These are phyloP conservation scores for Cephus spinipes DNA, from an alignment of 2,888 invertebrate genomes.

Conservation along the genomic window DNA sequence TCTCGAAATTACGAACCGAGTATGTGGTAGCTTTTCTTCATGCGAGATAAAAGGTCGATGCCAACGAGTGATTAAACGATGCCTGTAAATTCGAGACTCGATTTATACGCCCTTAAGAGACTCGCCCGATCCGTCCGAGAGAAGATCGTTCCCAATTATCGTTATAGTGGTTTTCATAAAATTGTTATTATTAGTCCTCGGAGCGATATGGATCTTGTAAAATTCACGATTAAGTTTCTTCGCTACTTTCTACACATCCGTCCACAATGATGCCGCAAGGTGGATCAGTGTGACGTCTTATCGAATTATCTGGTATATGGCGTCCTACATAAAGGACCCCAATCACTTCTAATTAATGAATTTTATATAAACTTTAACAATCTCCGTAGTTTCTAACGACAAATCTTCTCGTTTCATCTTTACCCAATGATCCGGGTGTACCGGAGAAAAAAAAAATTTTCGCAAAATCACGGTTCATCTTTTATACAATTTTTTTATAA, in stretches of 20 bases:
- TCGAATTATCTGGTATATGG: not conserved
- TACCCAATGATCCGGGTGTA: not conserved
- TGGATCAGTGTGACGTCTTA: not conserved
- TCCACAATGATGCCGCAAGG: slow-evolving; percentile 4
- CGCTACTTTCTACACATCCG: slow-evolving; percentile 43
- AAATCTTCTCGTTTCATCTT: not conserved
- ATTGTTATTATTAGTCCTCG: slow-evolving; percentile 47
- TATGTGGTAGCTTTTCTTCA: not conserved
- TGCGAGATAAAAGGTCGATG: not conserved
- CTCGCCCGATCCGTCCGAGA: slow-evolving; percentile 21
- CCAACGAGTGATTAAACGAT: not conserved
- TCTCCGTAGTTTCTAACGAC: not conserved
- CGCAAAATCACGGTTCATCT: not conserved
- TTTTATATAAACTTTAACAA: not conserved
- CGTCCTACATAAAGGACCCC: not conserved
- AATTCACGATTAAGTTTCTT: slow-evolving; percentile 28
- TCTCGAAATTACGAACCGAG: not conserved
- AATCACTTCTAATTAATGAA: not conserved
- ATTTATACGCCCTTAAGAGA: not conserved
- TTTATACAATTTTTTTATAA: not conserved
- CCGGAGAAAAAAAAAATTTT: not conserved
- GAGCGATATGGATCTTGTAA: slow-evolving; percentile 41
- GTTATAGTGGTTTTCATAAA: slow-evolving; percentile 47
- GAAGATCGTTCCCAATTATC: slow-evolving; percentile 39
- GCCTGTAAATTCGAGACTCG: not conserved